Conservation (phyloP, 2,113 vertebrate species). For the Coregonus clupeaformis region DNA sequence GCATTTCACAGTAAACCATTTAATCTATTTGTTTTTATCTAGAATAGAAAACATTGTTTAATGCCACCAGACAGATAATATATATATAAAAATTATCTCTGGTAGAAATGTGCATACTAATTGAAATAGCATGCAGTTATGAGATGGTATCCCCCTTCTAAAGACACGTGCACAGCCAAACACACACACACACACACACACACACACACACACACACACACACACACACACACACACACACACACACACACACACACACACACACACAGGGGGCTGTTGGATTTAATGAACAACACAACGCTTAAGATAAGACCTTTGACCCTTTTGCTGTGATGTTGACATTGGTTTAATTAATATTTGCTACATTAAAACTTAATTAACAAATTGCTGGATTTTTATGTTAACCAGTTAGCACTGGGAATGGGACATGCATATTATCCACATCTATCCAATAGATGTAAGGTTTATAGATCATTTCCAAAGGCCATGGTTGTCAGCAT, state of each 20-base stretch:
- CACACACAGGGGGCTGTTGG: conserved; percentile 17
- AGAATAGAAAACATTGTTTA: conserved; percentile 35
- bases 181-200: not conserved
- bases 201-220: not conserved
- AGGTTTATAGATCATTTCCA: too few relatives aligned
- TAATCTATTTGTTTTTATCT: conserved; percentile 29
- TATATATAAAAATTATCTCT: conserved; percentile 41
- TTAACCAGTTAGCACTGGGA: not conserved
- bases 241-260: not conserved
- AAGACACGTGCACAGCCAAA: not conserved
- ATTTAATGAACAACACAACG: conserved; percentile 41
- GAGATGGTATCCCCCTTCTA: conserved; percentile 12
- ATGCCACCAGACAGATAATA: conserved; percentile 45
- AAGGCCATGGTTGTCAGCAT: too few relatives aligned
- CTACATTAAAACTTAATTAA: conserved; percentile 6
- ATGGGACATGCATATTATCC: not conserved
- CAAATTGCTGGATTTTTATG: not conserved
- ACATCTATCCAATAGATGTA: too few relatives aligned
- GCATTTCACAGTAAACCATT: conserved; percentile 22
- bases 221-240: not conserved
- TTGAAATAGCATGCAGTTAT: conserved; percentile 45
- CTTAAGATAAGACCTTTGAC: conserved; percentile 21
- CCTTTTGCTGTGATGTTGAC: conserved; percentile 17
- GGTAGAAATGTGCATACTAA: conserved; percentile 55
- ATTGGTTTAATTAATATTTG: conserved; percentile 1